A percentile compares a stretch with the other conserved stretches of the same genome.
Conservation (phyloP, 1,140 invertebrate species). For the Bursaphelenchus mucronatus region DNA sequence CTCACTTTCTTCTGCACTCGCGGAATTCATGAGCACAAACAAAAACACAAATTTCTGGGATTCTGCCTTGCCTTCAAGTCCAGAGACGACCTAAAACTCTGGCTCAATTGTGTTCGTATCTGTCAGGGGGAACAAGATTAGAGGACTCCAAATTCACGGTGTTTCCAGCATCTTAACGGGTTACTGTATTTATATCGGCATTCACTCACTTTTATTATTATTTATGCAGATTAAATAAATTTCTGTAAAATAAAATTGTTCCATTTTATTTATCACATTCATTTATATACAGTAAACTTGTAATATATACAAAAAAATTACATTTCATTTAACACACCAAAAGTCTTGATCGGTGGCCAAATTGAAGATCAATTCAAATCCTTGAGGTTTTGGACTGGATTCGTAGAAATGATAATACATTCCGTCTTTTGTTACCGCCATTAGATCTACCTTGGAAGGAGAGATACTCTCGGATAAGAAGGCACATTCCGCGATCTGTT, state of each 20-base stretch:
- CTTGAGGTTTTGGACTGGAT: conserved; percentile 23
- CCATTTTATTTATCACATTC: no score
- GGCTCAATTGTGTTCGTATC: conserved; percentile 25
- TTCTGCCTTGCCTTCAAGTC: conserved; percentile 46
- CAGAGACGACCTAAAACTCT: conserved; percentile 20
- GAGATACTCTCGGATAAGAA: conserved; percentile 6
- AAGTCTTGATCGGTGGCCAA: conserved; percentile 21
- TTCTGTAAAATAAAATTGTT: no score
- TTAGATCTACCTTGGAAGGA: conserved; percentile 17
- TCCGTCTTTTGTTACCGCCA: conserved; percentile 26
- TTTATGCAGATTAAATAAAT: no score
- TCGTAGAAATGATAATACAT: conserved; percentile 19
- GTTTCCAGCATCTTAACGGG: no score
- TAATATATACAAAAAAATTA: no score
- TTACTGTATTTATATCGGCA: no score
- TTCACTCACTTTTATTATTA: no score
- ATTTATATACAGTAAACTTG: no score
- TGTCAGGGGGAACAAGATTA: conserved; percentile 4
- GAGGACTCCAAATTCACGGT: no score
- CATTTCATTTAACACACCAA: not conserved
- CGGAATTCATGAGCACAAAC: conserved; percentile 31
- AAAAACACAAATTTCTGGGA: conserved; percentile 36
- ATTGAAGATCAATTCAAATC: conserved; percentile 23
- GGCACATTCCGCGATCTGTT: conserved; percentile 25
- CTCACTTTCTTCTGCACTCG: conserved; percentile 41